Base-by-base conservation (phyloP, 2,888 invertebrate species). In the Bimastos eiseni region DNA sequence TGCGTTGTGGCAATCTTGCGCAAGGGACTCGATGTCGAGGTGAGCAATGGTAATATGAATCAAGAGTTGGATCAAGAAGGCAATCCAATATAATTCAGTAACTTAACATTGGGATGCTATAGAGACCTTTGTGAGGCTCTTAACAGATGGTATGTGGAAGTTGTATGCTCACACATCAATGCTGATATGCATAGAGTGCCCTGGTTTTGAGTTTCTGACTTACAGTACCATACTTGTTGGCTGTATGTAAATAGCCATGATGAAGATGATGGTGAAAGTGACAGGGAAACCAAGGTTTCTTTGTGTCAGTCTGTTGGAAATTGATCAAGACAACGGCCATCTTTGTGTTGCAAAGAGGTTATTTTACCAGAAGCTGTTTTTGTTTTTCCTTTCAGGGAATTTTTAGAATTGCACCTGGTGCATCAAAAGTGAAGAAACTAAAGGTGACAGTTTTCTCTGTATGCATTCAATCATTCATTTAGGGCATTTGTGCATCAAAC, bases 361-460 rank as follows among this genome's bases (percentile, higher is more conserved):
- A n/a, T n/a, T n/a, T n/a, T n/a, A n/a, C n/a, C n/a, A n/a, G n/a
- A n/a, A n/a, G 41, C 1, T 49, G 24, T 49, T 49, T 36, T 86
- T 86, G 36, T 36, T 86, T 86, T 36, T 37, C 8, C 21, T 86
- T 94, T 49, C 93, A 95, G 95, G 99, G 99, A 11, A 96, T 99
- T 44, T 97, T 99, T 95, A 96, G 98, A 94, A 97, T 98, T 93
- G 98, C 98, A 91, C 98, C 98, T 93, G 97, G 97, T 93, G 96
- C 97, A 91, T 97, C 97, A 1, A 98, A 98, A 96, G 97, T 98
- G 90, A 97, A 98, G 93, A 96, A 98, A 94, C 97, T 99, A 96
- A 98, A 98, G 95, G 95, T 95, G 92, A 93, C 55, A 83, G 84
- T 37, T 70, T 89, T 70, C 17, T 70, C n/a, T 70, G 70, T 55